Evolutionary conservation across 1,140 invertebrate species (phyloP).

Genomic region (Telenomus remus): DNA sequence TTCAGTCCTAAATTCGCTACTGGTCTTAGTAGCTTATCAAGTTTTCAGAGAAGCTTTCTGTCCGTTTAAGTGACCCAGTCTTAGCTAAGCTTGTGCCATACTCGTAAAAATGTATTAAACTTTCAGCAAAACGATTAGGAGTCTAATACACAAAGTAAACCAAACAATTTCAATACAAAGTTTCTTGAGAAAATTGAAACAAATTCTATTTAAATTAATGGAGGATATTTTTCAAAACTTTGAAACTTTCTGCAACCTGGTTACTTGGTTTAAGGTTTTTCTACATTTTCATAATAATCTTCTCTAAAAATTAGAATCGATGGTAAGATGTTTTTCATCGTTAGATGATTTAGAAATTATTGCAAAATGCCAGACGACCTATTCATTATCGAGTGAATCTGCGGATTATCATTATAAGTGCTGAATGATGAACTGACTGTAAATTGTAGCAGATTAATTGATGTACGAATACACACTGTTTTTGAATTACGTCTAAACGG

Average conservation of each 20-base stretch:
- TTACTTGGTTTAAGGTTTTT: no score
- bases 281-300: no score
- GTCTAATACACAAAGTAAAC: constrained; percentile 29
- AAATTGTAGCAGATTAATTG: constrained; percentile 24
- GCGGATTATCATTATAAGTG: constrained; percentile 17
- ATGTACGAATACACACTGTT: constrained; percentile 28
- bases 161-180: constrained; percentile 22
- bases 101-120: constrained; percentile 44
- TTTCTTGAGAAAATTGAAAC: constrained; percentile 5
- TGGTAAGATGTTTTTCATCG: no score
- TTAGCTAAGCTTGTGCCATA: constrained; percentile 29
- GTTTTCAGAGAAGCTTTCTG: constrained; percentile 40
- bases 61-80: constrained; percentile 41
- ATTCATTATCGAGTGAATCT: not conserved
- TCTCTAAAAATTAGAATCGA: no score
- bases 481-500: constrained; percentile 25
- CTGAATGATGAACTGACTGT: constrained; percentile 2
- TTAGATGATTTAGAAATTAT: no score
- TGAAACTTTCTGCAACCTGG: no score
- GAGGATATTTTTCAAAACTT: no score
- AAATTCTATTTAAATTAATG: no score
- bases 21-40: constrained; percentile 44
- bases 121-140: constrained; percentile 28
- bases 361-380: no score
- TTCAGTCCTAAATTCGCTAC: constrained; percentile 42